Conservation (phyloP, 2,797 vertebrate species). For the Alfaro cultratus region DNA sequence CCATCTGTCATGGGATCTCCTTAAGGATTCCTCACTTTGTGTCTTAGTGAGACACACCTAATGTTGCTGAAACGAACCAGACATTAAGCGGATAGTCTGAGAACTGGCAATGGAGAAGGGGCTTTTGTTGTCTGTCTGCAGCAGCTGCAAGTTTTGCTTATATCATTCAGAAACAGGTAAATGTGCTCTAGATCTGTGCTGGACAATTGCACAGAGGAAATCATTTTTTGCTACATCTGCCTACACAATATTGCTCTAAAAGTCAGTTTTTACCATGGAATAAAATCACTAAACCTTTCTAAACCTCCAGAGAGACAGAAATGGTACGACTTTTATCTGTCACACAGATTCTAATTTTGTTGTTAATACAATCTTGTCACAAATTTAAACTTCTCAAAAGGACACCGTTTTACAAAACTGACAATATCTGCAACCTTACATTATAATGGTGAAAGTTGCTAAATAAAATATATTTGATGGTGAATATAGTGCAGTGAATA, state of each 20-base stretch:
- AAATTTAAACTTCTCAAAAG: background rate
- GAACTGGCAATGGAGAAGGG: background rate
- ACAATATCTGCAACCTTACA: background rate
- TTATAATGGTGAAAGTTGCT: background rate
- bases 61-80: no score
- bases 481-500: background rate
- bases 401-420: background rate
- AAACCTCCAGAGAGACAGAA: background rate
- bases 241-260: background rate
- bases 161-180: background rate
- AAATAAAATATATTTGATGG: background rate
- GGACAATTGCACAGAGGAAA: background rate
- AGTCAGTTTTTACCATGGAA: background rate
- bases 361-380: background rate
- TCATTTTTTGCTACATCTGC: background rate
- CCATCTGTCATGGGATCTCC: slow-evolving; percentile 60
- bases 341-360: background rate
- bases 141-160: background rate
- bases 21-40: slow-evolving; percentile 39
- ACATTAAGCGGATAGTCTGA: no score
- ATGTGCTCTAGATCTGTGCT: background rate
- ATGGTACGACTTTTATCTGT: background rate
- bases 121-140: background rate
- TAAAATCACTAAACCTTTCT: background rate
- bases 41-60: slow-evolving; percentile 10